A percentile compares a stretch with the other conserved stretches of the same genome.
These are phyloP conservation scores for Lumbricus terrestris DNA, from an alignment of 2,888 invertebrate genomes.

Conservation along the genomic window DNA sequence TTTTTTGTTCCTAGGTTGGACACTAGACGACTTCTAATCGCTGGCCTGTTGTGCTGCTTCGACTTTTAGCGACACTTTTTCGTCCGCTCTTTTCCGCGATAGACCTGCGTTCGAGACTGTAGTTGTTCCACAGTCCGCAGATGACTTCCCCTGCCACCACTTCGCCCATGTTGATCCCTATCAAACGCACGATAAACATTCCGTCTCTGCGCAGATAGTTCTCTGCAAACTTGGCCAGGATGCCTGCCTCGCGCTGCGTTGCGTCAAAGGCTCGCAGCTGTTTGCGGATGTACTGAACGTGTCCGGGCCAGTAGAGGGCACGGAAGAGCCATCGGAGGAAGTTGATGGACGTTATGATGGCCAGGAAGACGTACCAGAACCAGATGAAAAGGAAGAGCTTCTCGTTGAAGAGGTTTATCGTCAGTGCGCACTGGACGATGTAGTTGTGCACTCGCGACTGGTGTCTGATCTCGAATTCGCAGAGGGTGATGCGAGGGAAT, in stretches of 20 bases:
- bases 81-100: constrained; percentile 43
- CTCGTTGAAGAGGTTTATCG: constrained; percentile 47
- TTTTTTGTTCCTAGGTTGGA: no score
- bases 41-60: constrained; percentile 34
- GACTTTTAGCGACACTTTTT: constrained; percentile 33
- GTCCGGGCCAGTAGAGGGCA: constrained; percentile 43
- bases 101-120: constrained; percentile 43
- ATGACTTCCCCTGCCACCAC: constrained; percentile 45
- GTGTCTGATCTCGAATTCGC: constrained; percentile 56
- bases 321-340: constrained; percentile 43
- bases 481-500: constrained; percentile 58
- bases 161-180: constrained; percentile 45
- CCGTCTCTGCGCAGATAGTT: constrained; percentile 46
- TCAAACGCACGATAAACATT: constrained; percentile 43
- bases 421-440: constrained; percentile 46
- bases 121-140: constrained; percentile 46
- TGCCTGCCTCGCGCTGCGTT: constrained; percentile 41
- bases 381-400: constrained; percentile 47
- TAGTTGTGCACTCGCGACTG: constrained; percentile 43
- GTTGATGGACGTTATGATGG: constrained; percentile 41
- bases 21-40: constrained; percentile 40
- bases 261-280: constrained; percentile 43
- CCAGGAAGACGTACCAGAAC: constrained; percentile 46
- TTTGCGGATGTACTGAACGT: constrained; percentile 42
- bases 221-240: constrained; percentile 45